These are phyloP conservation scores for Steatocranus sp. DNA, from an alignment of 2,797 vertebrate genomes.

Conservation along the genomic window DNA sequence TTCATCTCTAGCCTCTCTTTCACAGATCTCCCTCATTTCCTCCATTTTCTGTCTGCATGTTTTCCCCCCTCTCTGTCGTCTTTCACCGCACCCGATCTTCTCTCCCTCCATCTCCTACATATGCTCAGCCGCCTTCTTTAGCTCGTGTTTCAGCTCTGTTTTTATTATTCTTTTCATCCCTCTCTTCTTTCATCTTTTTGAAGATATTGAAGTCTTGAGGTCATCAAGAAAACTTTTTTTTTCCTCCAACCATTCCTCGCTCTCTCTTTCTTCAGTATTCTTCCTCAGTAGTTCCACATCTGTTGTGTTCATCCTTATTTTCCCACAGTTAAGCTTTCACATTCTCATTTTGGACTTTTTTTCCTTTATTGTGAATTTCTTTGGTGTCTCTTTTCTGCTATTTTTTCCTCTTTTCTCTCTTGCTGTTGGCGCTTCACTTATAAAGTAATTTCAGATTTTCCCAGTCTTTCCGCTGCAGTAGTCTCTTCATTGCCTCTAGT, in stretches of 20 bases:
- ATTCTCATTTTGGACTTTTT: constrained; percentile 12
- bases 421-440: not conserved
- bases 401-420: not conserved
- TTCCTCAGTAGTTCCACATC: not conserved
- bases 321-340: not conserved
- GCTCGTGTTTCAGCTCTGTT: constrained; percentile 35
- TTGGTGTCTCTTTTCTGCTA: not conserved
- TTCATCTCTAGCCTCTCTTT: constrained; percentile 27
- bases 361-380: not conserved
- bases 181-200: constrained; percentile 55
- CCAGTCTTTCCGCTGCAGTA: not conserved
- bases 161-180: constrained; percentile 61
- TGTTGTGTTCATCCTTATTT: constrained; percentile 10
- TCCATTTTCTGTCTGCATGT: not conserved
- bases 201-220: constrained; percentile 52
- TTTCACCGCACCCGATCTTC: constrained; percentile 1
- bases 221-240: constrained; percentile 48
- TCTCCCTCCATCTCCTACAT: constrained; percentile 18
- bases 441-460: not conserved
- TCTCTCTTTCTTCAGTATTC: constrained; percentile 5
- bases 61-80: constrained; percentile 3
- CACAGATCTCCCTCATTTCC: constrained; percentile 40
- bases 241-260: not conserved
- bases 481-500: not conserved
- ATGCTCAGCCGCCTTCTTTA: constrained; percentile 30